Evolutionary conservation across 2,888 invertebrate species (phyloP), one percentile per base, ranked within the genome.

Genomic region (Drosophila neutralis): DNA sequence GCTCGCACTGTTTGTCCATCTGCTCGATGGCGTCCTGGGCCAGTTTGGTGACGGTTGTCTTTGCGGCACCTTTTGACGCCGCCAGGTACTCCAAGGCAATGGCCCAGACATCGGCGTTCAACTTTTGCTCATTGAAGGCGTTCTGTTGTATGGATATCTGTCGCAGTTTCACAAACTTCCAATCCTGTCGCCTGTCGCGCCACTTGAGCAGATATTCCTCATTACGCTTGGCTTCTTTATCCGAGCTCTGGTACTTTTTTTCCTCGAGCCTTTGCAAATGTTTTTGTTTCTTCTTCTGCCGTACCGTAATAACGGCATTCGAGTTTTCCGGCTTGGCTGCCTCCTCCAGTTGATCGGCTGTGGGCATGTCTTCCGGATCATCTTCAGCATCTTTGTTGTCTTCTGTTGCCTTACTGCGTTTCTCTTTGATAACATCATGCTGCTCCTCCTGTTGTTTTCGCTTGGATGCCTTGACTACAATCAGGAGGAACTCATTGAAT

Each of bases 111-210:
- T 94, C 93, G 51, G 95, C 94, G 6, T 95, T 94, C 10, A 97
- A 91, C 76, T 94, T 94, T 5, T 92, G 90, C 18, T 94, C 92
- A 69, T 96, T 95, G 78, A 96, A 95, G 82, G 96, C 94, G 84
- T 96, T 94, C 76, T 95, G 95, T 79, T 95, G 95, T 58, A 97
- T 93, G 94, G 96, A 97, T n/a, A 95, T 94, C 93, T 97, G 97
- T 71, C 95, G 95, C 2, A 95, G 92, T 92, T 97, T 97, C 92
- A 96, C 96, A 91, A 97, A 97, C 92, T 96, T 97, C 97, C 97
- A 97, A 82, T 96, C 94, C 52, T 92, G 93, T 76, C 93, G 94
- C 71, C 95, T 94, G 89, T 96, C 94, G 91, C 96, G 96, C 97
- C 97, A 97, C 87, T 95, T 94, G 2, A 95, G 95, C 59, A 97